These are phyloP conservation scores for Heliocidaris erythrogramma DNA, from an alignment of 35 echinoderm and acorn worm species.

Conservation along the genomic window DNA sequence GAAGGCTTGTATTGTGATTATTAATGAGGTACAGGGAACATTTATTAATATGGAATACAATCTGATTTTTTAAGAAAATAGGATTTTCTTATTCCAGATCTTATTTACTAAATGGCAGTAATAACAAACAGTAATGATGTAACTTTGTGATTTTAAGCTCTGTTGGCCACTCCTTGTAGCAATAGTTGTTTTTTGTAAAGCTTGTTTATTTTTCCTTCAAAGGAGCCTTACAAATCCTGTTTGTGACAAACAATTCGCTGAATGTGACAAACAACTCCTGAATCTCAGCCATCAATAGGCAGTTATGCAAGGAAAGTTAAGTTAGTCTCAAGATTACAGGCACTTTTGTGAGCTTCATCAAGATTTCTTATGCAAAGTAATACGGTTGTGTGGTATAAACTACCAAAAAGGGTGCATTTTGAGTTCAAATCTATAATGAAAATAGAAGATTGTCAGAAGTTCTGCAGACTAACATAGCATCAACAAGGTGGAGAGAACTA, in stretches of 20 bases:
- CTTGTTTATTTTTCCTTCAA: constrained; percentile 41
- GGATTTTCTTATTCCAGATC: background rate
- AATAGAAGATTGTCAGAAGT: background rate
- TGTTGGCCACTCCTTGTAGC: background rate
- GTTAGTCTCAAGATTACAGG: background rate
- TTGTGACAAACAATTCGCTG: constrained; percentile 41
- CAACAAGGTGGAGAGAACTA: background rate
- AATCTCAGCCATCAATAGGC: constrained; percentile 24
- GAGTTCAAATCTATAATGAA: background rate
- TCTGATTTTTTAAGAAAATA: background rate
- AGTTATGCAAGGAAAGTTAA: background rate
- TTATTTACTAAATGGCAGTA: background rate
- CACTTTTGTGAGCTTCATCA: background rate
- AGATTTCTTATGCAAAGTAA: background rate
- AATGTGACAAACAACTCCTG: constrained; percentile 45
- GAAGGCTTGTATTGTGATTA: background rate
- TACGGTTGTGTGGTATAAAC: background rate
- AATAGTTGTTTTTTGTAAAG: constrained; percentile 23
- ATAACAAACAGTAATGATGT: constrained; percentile 25
- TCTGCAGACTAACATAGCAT: background rate
- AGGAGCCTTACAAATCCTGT: constrained; percentile 37
- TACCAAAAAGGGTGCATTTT: background rate
- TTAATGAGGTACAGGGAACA: background rate
- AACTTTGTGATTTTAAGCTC: background rate
- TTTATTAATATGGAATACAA: background rate